phyloP scores from a whole-genome alignment of 2,888 invertebrate genomes.

The Electrophaes corylata region DNA sequence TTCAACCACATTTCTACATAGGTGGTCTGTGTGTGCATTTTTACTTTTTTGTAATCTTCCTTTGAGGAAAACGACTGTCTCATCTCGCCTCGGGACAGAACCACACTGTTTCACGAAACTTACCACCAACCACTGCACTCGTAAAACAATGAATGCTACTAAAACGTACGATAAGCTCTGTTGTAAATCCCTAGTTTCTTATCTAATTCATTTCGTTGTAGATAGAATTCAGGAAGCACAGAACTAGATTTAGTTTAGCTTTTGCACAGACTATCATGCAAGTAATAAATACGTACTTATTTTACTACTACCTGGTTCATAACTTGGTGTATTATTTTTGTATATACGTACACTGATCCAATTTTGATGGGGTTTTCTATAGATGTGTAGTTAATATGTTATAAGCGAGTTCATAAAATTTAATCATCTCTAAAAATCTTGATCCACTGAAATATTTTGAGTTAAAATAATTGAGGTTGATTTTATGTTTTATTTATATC shows the following conservation, averaged over 20 bases:
- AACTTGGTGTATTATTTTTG: too few species aligned
- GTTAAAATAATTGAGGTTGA: too few species aligned
- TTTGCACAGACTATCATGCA: too few species aligned
- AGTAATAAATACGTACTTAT: too few species aligned
- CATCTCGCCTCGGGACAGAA: conserved; percentile 6
- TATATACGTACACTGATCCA: too few species aligned
- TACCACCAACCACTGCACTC: conserved; percentile 17
- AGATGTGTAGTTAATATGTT: too few species aligned
- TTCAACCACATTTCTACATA: background rate
- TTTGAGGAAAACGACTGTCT: conserved; percentile 14
- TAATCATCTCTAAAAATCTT: too few species aligned
- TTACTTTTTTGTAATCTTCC: conserved; percentile 12
- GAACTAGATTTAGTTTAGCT: background rate
- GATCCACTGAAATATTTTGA: too few species aligned
- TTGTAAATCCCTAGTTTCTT: conserved; percentile 19
- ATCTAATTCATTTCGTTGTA: conserved; percentile 23
- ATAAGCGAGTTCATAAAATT: too few species aligned
- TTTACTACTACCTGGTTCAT: too few species aligned
- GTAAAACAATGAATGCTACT: conserved; percentile 25
- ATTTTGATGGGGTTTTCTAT: too few species aligned
- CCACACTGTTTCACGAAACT: conserved; percentile 10
- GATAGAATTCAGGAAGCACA: conserved; percentile 15
- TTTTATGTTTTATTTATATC: too few species aligned
- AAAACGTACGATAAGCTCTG: conserved; percentile 19
- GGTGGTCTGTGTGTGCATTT: background rate